Conservation (phyloP, 2,797 vertebrate species). For the Melanotaenia maccullochi region DNA sequence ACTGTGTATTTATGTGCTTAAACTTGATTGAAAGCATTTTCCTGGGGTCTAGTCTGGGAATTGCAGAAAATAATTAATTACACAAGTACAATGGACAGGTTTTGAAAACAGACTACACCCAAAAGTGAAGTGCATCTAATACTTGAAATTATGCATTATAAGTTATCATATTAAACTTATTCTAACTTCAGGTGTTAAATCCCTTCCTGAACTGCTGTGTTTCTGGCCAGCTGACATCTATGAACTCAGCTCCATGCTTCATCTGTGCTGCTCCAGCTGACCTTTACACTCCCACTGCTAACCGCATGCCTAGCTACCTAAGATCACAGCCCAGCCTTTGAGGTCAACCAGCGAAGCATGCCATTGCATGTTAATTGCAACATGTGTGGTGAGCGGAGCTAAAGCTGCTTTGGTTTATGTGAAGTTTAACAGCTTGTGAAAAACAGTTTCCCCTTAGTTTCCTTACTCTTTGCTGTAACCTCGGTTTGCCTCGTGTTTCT, state of each 20-base stretch:
- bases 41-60: constrained; percentile 20
- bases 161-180: neutral
- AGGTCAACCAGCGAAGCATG: constrained; percentile 59
- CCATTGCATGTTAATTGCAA: constrained; percentile 75
- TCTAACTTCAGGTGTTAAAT: neutral
- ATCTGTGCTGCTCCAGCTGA: constrained; percentile 51
- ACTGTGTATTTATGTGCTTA: constrained; percentile 56
- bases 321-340: constrained; percentile 70
- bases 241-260: constrained; percentile 56
- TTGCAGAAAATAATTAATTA: neutral
- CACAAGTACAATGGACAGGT: constrained; percentile 13
- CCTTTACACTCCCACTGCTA: constrained; percentile 61
- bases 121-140: neutral
- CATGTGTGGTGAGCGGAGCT: constrained; percentile 68
- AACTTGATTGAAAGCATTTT: constrained; percentile 52
- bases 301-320: constrained; percentile 66
- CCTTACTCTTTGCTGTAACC: neutral
- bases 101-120: constrained; percentile 25
- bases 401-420: constrained; percentile 63
- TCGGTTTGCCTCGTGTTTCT: constrained; percentile 8
- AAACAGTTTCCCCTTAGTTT: constrained; percentile 52
- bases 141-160: neutral
- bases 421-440: constrained; percentile 70
- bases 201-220: constrained; percentile 6
- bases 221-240: constrained; percentile 57